phyloP scores from a whole-genome alignment of 2,113 vertebrate species.

The Corythaixoides concolor region DNA sequence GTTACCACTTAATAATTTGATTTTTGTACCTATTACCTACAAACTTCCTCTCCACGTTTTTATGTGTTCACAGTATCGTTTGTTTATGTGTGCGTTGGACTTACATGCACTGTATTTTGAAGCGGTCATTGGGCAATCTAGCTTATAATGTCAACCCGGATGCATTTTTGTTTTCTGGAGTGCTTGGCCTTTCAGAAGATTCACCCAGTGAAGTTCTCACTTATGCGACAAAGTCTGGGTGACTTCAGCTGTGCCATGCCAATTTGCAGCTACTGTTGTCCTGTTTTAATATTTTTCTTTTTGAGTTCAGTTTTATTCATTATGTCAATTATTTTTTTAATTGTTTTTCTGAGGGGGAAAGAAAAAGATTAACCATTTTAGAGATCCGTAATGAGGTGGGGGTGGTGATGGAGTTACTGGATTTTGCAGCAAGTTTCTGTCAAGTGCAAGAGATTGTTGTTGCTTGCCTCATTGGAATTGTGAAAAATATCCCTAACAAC shows the following conservation, averaged over 20 bases:
- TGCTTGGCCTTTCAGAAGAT: background rate
- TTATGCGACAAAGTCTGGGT: background rate
- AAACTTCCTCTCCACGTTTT: accelerated
- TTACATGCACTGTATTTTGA: accelerated
- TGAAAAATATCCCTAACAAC: background rate
- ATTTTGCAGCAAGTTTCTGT: background rate
- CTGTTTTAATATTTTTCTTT: background rate
- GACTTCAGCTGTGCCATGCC: background rate
- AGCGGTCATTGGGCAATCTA: accelerated
- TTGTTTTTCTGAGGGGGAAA: background rate
- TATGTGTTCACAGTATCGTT: background rate
- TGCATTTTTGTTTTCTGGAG: background rate
- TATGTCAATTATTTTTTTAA: background rate
- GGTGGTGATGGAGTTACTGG: background rate
- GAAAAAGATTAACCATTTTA: background rate
- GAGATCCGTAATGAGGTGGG: background rate
- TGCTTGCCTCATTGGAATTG: background rate
- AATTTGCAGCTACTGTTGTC: background rate
- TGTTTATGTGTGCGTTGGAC: background rate
- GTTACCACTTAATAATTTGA: background rate
- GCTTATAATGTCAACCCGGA: background rate
- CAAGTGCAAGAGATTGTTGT: background rate
- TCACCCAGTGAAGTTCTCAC: background rate
- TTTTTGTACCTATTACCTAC: background rate
- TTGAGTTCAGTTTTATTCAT: background rate